Base-by-base conservation (phyloP, 1,140 invertebrate species). In the Caenorhabditis remanei region DNA sequence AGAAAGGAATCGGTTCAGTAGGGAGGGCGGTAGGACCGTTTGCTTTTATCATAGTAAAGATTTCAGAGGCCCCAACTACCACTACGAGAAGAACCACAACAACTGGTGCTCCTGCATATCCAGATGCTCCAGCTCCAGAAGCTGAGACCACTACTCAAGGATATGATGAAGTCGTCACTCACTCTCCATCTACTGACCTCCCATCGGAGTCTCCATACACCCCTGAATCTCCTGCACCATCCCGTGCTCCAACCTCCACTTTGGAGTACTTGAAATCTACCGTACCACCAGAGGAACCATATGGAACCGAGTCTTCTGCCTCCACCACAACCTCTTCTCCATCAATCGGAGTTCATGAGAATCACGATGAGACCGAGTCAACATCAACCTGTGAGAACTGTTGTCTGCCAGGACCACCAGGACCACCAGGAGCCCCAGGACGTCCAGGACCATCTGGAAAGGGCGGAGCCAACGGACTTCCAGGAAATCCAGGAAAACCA, bases 361-460 rank as follows among this genome's bases (percentile, higher is more conserved):
- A 46, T 41, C 50, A 53, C n/a, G 85, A 75, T 19, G 46, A 79
- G 19, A 43, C 53, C 13, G 84, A 85, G 21, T 40, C 50, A 1
- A 67, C 63, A 8, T 21, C 53, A 11, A 56, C 46, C 9, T 85
- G 85, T 24, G 67, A 85, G 24, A 58, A 85, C 40, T 85, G 88
- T 48, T 88, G 88, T 53, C 79, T 85, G 16, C 88, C 88, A 24
- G 88, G 88, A 24, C 86, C 86, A 48, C 13, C 84, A 7, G 90
- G 90, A 71, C 90, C 90, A 5, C 67, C 58, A 46, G 87, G 88
- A 83, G 24, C 87, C 0, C 89, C 89, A 21, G 89, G 89, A 87
- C 79, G 55, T 32, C 63, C 85, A 32, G 90, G 89, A 21, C 84
- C 87, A n/a, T 40, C 50, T 1, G 85, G 84, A 55, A 89, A 79